Percentiles rank a stretch among this genome's conserved stretches.
These are phyloP conservation scores for Rhineura floridana DNA, from an alignment of 2,113 vertebrate genomes.

Conservation along the genomic window DNA sequence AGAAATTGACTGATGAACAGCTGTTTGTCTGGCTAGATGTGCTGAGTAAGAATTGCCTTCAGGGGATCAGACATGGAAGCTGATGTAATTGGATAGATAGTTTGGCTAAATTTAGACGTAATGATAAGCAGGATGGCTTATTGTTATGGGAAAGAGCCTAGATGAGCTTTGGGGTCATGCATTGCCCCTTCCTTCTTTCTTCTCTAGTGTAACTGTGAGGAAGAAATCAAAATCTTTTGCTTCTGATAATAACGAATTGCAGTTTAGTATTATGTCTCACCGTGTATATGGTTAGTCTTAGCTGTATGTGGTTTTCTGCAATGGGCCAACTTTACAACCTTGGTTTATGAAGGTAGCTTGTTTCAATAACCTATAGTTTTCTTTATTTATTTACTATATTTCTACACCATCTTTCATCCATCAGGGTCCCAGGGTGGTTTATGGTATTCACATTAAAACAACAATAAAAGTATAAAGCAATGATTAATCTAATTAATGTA, in stretches of 20 bases:
- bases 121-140: neutral
- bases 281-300: neutral
- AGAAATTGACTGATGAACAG: neutral
- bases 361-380: neutral
- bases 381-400: too few relatives aligned
- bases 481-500: too few relatives aligned
- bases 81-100: neutral
- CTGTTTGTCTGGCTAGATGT: neutral
- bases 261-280: neutral
- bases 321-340: neutral
- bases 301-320: neutral
- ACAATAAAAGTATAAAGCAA: too few relatives aligned
- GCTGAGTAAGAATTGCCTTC: neutral
- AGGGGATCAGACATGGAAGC: neutral
- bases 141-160: neutral
- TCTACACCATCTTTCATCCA: too few relatives aligned
- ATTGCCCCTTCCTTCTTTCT: neutral
- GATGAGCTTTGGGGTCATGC: neutral
- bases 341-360: neutral
- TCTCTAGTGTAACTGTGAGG: neutral
- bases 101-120: neutral
- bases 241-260: neutral
- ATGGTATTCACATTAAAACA: too few relatives aligned
- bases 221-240: neutral
- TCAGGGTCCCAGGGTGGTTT: too few relatives aligned